Evolutionary conservation across 2,797 vertebrate genomes (phyloP), one percentile per base, ranked within the genome.

Genomic region (Sebastes matsubarae): DNA sequence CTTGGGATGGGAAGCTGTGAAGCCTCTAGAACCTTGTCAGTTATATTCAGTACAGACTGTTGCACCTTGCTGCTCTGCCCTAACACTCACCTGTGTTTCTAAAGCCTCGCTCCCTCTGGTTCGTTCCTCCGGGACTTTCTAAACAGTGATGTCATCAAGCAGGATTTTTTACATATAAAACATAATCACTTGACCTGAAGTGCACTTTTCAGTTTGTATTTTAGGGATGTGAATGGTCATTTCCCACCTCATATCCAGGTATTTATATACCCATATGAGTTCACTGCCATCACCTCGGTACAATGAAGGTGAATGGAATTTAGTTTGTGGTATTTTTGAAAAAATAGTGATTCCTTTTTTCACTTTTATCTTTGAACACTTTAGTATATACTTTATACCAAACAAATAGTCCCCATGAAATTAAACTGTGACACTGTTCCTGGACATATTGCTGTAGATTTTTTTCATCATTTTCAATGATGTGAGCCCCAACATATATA

Each of bases 1-100:
- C 87, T 68, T 22, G 90, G 81, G 89, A 58, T 12, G 57, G 16
- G 52, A 55, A 3, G 27, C 20, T 60, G 57, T 20, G 57, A 50
- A 12, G 42, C 22, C 46, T 63, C 42, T 30, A 42, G 63, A 34
- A 75, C 30, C 55, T 3, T 20, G 10, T 68, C 72, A 46, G 25
- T 58, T 22, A 61, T 50, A 58, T 55, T 67, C 18, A 4, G 50
- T 8, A 14, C 30, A 46, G 67, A 55, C 42, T 60, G 58, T 20
- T 58, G 60, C 58, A 68, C 38, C 27, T 50, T 10, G 22, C 22
- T 76, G 58, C 73, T 54, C 52, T n/a, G 11, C 58, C n/a, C 64
- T 11, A 22, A 80, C 57, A 8, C 67, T 46, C 60, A 38, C 30
- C 63, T 27, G 22, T 30, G 64, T 68, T 50, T 50, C 57, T 24